These are phyloP conservation scores for Echinarachnius parma DNA, from an alignment of 53 echinoderm and acorn worm genomes.

Conservation along the genomic window DNA sequence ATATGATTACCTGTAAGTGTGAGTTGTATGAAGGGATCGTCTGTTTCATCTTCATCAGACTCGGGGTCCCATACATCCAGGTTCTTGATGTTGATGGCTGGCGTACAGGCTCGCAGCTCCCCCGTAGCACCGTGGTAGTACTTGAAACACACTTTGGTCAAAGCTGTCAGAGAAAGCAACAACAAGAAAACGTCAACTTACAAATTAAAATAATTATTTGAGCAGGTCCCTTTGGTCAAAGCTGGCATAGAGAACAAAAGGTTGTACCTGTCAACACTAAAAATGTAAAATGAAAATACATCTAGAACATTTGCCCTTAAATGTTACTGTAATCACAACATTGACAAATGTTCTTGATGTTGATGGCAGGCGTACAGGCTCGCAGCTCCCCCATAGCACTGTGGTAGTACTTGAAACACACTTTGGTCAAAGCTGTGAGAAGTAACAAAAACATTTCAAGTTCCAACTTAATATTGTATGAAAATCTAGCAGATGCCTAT, in stretches of 20 bases:
- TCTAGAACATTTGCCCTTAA: no score
- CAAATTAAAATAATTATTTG: no score
- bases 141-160: slow-evolving; percentile 94
- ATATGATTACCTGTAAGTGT: slow-evolving; percentile 29
- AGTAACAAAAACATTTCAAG: neutral
- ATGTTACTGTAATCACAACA: no score
- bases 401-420: slow-evolving; percentile 98
- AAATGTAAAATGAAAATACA: no score
- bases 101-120: slow-evolving; percentile 71
- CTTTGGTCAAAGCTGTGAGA: slow-evolving; percentile 79
- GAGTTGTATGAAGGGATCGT: slow-evolving; percentile 32
- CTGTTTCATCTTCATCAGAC: slow-evolving; percentile 49
- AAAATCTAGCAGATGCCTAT: no score
- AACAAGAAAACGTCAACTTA: no score
- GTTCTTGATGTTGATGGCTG: slow-evolving; percentile 83
- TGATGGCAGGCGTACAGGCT: slow-evolving; percentile 76
- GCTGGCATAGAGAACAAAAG: no score
- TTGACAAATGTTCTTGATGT: slow-evolving; percentile 81
- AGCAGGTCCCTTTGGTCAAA: no score
- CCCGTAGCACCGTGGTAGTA: slow-evolving; percentile 95
- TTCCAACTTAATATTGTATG: no score
- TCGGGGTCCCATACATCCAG: slow-evolving; percentile 58
- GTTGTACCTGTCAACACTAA: no score
- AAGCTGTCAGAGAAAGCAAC: slow-evolving; percentile 44
- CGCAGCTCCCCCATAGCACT: slow-evolving; percentile 76